These are phyloP conservation scores for Callipepla squamata DNA, from an alignment of 2,113 vertebrate genomes.

Conservation along the genomic window DNA sequence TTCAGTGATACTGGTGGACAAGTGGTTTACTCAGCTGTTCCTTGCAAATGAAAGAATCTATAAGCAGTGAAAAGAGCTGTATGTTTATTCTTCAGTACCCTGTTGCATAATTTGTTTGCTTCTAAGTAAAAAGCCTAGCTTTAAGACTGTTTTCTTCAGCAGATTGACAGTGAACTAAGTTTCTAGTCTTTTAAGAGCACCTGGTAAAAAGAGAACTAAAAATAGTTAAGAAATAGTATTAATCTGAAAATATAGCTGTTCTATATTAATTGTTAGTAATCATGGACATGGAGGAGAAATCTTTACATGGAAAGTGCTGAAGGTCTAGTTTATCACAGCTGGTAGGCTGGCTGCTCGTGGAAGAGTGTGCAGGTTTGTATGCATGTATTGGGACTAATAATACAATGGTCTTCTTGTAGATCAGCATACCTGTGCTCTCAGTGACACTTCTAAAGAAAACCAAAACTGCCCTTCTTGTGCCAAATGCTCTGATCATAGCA, in stretches of 20 bases:
- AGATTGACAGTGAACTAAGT: neutral
- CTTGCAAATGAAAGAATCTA: neutral
- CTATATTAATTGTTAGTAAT: neutral
- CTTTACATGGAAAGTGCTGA: neutral
- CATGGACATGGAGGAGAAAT: neutral
- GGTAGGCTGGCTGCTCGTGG: neutral
- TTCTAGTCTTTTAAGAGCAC: neutral
- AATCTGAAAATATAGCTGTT: neutral
- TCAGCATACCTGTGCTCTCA: constrained; percentile 88
- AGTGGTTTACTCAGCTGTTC: neutral
- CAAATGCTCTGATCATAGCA: constrained; percentile 91
- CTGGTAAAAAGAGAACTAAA: neutral
- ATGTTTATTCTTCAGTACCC: neutral
- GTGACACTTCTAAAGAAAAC: constrained; percentile 93
- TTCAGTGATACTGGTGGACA: neutral
- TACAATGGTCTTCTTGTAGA: constrained; percentile 78
- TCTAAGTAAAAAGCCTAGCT: neutral
- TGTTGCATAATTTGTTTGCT: neutral
- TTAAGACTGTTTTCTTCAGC: neutral
- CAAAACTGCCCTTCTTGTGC: constrained; percentile 94
- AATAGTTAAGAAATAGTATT: neutral
- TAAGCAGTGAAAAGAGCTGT: neutral
- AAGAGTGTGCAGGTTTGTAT: neutral
- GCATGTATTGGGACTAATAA: neutral
- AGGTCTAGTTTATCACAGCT: neutral